Evolutionary conservation across 1,140 invertebrate species (phyloP).

Genomic region (Drosophila arawakana): DNA sequence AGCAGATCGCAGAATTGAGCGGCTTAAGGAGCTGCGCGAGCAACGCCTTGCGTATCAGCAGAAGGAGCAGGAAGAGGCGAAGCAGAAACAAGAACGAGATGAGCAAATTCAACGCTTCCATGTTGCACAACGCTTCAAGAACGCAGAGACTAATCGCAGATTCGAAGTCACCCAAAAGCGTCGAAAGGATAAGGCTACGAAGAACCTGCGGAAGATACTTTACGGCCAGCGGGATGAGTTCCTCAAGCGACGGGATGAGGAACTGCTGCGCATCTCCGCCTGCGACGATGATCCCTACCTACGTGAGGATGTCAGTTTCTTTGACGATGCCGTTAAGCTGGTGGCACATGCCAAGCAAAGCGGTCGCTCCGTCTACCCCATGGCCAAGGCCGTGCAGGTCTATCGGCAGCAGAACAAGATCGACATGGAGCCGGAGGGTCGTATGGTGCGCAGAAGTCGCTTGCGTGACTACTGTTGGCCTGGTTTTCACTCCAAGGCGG

Average conservation of each 20-base stretch:
- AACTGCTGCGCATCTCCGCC: conserved; percentile 35
- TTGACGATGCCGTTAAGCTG: conserved; percentile 37
- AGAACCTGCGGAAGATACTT: conserved; percentile 29
- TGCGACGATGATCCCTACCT: conserved; percentile 54
- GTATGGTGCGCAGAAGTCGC: conserved; percentile 39
- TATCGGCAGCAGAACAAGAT: conserved; percentile 51
- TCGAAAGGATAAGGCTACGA: conserved; percentile 3
- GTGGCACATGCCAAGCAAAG: conserved; percentile 42
- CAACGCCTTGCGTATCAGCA: conserved; percentile 52
- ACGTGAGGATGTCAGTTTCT: conserved; percentile 57
- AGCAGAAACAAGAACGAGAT: conserved; percentile 6
- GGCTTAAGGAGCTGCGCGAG: conserved; percentile 3
- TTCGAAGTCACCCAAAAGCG: conserved; percentile 25
- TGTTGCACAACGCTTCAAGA: conserved; percentile 54
- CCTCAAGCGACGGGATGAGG: conserved; percentile 30
- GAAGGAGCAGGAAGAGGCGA: not conserved
- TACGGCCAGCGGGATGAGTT: conserved; percentile 52
- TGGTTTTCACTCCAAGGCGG: conserved; percentile 53
- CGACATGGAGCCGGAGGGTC: conserved; percentile 43
- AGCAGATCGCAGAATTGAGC: conserved; percentile 36
- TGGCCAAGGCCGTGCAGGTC: conserved; percentile 46
- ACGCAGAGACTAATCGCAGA: conserved; percentile 42
- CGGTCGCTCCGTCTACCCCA: conserved; percentile 54
- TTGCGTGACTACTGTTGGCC: conserved; percentile 64
- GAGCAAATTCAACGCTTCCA: conserved; percentile 51